A percentile compares a stretch with the other conserved stretches of the same genome.
These are phyloP conservation scores for Wasmannia auropunctata DNA, from an alignment of 1,140 invertebrate species.

Conservation along the genomic window DNA sequence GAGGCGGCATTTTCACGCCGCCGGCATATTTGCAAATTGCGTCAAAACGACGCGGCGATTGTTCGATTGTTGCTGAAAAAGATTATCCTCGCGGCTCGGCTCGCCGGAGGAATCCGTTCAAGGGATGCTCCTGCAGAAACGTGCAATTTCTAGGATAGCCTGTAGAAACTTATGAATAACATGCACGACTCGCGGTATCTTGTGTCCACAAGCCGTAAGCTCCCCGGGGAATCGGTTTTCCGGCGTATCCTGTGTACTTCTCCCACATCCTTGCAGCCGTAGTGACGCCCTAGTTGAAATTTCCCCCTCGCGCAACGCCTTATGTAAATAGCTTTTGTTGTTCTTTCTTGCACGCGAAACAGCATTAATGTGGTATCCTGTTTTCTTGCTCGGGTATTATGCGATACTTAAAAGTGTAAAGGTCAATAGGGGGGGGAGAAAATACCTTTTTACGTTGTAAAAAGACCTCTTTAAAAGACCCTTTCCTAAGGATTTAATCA, in stretches of 20 bases:
- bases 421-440: background rate
- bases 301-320: background rate
- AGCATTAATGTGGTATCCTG: background rate
- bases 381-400: background rate
- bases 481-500: background rate
- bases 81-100: background rate
- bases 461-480: background rate
- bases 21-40: background rate
- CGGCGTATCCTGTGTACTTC: slow-evolving; percentile 20
- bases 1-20: background rate
- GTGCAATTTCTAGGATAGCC: background rate
- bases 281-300: slow-evolving; percentile 1
- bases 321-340: slow-evolving; percentile 19
- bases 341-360: slow-evolving; percentile 10
- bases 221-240: slow-evolving; percentile 12
- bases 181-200: slow-evolving; percentile 42
- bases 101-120: background rate
- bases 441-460: background rate
- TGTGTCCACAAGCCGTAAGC: slow-evolving; percentile 49
- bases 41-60: background rate
- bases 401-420: slow-evolving; percentile 8
- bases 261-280: slow-evolving; percentile 6
- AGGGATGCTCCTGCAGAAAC: background rate
- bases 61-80: background rate
- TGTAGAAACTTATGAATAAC: slow-evolving; percentile 42